A percentile compares a stretch with the other conserved stretches of the same genome.
Evolutionary conservation across 2,797 vertebrate species (phyloP).

Genomic region (Natrix natrix): DNA sequence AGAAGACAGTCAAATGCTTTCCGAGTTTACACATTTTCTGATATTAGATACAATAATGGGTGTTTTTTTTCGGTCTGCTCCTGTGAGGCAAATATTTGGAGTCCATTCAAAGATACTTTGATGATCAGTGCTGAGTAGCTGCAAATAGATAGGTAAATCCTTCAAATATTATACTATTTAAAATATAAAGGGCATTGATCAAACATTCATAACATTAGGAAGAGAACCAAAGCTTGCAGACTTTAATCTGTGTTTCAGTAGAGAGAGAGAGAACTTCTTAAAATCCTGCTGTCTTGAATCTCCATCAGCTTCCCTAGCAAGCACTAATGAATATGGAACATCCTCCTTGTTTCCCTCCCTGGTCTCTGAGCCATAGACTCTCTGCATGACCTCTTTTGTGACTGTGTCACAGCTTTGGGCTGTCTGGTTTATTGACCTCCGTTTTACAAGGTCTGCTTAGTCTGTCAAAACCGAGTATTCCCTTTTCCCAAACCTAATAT

Average conservation of each 20-base stretch:
- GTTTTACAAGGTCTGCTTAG: background rate
- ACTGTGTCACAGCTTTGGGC: slow-evolving; percentile 9
- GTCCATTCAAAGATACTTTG: slow-evolving; percentile 33
- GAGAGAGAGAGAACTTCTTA: background rate
- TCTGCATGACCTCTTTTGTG: slow-evolving; percentile 5
- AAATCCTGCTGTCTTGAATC: slow-evolving; percentile 2
- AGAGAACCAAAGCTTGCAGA: background rate
- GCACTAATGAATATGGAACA: slow-evolving; percentile 8
- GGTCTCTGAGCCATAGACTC: background rate
- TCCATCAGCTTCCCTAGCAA: slow-evolving; percentile 16
- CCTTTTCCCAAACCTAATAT: background rate
- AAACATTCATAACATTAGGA: background rate
- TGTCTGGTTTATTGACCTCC: slow-evolving; percentile 23
- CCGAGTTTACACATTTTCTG: slow-evolving; percentile 49
- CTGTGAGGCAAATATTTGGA: slow-evolving; percentile 8
- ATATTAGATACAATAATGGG: background rate
- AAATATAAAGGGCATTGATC: slow-evolving; percentile 15
- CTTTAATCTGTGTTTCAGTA: slow-evolving; percentile 24
- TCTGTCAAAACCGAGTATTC: slow-evolving; percentile 13
- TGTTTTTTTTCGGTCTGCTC: slow-evolving; percentile 22
- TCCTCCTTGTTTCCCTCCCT: slow-evolving; percentile 26
- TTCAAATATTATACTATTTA: slow-evolving; percentile 22
- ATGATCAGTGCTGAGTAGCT: background rate
- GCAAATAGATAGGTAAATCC: slow-evolving; percentile 34
- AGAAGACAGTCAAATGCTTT: slow-evolving; percentile 37